A percentile compares a stretch with the other conserved stretches of the same genome.
Evolutionary conservation across 2,113 vertebrate genomes (phyloP).

Genomic region (Serinus canaria): DNA sequence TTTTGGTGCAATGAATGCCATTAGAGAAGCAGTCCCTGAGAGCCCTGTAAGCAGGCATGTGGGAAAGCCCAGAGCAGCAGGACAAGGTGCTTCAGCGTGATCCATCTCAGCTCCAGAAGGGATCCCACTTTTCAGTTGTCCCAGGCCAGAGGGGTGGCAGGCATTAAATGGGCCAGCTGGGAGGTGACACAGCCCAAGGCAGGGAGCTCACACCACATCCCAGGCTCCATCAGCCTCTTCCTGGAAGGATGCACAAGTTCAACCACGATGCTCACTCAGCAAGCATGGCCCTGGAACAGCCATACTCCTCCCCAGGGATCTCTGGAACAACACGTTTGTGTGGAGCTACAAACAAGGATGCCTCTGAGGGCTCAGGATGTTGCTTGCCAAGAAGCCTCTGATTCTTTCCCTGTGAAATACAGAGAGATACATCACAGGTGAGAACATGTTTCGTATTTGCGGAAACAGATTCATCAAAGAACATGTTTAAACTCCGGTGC

Average conservation of each 20-base stretch:
- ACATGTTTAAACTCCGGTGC: not conserved
- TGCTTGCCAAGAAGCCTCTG: not conserved
- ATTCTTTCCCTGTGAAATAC: not conserved
- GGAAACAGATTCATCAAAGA: not conserved
- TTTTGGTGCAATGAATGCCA: not conserved
- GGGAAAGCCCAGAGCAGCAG: not conserved
- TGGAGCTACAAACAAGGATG: not conserved
- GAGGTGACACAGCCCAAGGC: not conserved
- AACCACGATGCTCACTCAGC: rapidly evolving
- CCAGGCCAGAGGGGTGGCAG: not conserved
- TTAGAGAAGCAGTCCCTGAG: not conserved
- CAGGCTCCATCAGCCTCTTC: not conserved
- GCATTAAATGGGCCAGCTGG: not conserved
- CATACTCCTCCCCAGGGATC: rapidly evolving
- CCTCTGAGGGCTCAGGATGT: not conserved
- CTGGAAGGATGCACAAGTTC: not conserved
- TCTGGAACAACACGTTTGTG: not conserved
- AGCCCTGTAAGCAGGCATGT: not conserved
- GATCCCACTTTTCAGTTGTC: not conserved
- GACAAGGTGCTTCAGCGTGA: not conserved
- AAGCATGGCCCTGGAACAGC: not conserved
- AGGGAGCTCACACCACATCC: not conserved
- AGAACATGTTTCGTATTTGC: rapidly evolving
- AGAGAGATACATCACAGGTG: not conserved
- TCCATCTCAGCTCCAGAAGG: not conserved